Base-by-base conservation (phyloP, 1,140 invertebrate genomes). In the Sitobion miscanthi region DNA sequence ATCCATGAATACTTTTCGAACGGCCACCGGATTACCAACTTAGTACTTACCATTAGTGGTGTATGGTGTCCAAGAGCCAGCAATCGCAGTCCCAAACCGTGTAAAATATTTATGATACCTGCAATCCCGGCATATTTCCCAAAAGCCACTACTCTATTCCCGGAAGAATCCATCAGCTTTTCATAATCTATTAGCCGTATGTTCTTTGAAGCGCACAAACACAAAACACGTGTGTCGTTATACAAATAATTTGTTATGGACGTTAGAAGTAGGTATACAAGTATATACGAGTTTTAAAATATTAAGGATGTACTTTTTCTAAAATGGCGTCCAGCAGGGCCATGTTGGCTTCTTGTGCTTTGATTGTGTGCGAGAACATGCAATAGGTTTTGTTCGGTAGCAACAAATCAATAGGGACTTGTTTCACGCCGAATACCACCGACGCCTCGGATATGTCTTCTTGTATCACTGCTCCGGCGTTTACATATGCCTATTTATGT, bases 321-420 rank as follows among this genome's bases (percentile, higher is more conserved):
- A 99, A 95, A 94, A 99, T 97, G 9, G 99, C 98, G 96, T 99
- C 99, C 91, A 99, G 95, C 85, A 99, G 96, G 0, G 98, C 97
- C 99, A 99, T 99, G 95, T 99, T 99, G 25, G 97, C 97, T 95
- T 99, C 98, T 95, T 99, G 99, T 0, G 99, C 99, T 95, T 99
- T 99, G 94, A 99, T 99, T 0, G 99, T 99, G 95, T 99, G 99
- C 2, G 99, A 99, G 95, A 99, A 99, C 95, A 99, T 98, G 94
- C 98, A 99, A 94, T 99, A 99, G 0, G 99, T 99, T 95, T 99
- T 99, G 94, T 99, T 97, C 0, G 99, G 98, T 93, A 99, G 97
- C 0, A 99, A 95, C 1, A 97, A 96, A 95, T 99, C 99, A 21
- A 99, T 97, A 0, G 99, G 99, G 1, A 99, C 98, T 96, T 99